Conservation (phyloP, 2,888 invertebrate species). For the Galerucella nymphaeae region DNA sequence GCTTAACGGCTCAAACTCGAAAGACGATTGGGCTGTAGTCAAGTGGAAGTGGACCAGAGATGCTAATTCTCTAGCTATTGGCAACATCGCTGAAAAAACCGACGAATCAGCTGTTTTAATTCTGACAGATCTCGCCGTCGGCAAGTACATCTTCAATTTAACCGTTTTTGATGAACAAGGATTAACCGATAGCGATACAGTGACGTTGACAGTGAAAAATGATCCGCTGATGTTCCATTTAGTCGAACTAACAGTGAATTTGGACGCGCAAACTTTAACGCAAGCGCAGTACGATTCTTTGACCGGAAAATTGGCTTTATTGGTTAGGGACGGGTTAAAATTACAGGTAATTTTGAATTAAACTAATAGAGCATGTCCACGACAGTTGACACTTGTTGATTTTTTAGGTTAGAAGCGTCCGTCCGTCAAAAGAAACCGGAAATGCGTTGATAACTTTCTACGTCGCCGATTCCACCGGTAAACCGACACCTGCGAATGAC, state of each 20-base stretch:
- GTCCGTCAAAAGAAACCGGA: slow-evolving; percentile 66
- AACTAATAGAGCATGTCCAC: too few species aligned
- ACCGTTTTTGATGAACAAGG: slow-evolving; percentile 94
- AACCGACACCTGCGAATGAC: slow-evolving; percentile 70
- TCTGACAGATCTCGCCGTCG: slow-evolving; percentile 85
- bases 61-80: slow-evolving; percentile 83
- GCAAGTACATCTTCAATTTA: slow-evolving; percentile 88
- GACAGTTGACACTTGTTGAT: too few species aligned
- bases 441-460: slow-evolving; percentile 67
- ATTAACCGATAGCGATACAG: slow-evolving; percentile 82
- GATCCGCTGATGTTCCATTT: slow-evolving; percentile 81
- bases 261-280: slow-evolving; percentile 75
- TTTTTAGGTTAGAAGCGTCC: slow-evolving; percentile 63
- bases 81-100: slow-evolving; percentile 77
- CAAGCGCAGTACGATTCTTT: slow-evolving; percentile 80
- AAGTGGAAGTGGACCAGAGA: slow-evolving; percentile 87
- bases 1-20: slow-evolving; percentile 86
- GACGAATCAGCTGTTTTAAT: slow-evolving; percentile 83
- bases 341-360: slow-evolving; percentile 61
- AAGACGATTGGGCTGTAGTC: slow-evolving; percentile 87
- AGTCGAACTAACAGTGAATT: slow-evolving; percentile 84
- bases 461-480: slow-evolving; percentile 62
- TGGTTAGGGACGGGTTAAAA: slow-evolving; percentile 79
- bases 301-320: slow-evolving; percentile 81
- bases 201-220: slow-evolving; percentile 83